Conservation (phyloP, 2,113 vertebrate species). For the Tinamus guttatus region DNA sequence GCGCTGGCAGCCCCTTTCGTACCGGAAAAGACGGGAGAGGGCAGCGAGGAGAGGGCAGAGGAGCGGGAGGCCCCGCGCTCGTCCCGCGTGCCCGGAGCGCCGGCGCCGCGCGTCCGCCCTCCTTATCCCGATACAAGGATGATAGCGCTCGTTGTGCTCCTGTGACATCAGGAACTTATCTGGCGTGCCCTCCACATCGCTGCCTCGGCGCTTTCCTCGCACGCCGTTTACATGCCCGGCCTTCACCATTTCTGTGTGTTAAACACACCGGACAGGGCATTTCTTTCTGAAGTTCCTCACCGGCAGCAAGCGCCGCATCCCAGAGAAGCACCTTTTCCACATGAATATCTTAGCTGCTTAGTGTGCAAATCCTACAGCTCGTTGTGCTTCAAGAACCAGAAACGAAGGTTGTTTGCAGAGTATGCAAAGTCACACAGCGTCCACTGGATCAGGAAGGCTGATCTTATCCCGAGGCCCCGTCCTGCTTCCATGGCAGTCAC, state of each 20-base stretch:
- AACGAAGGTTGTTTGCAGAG: neutral
- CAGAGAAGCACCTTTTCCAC: neutral
- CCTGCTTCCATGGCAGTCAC: neutral
- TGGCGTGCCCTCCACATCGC: accelerated
- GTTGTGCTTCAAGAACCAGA: neutral
- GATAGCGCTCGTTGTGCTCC: accelerated
- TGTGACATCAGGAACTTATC: neutral
- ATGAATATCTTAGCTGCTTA: neutral
- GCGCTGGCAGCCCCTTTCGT: neutral
- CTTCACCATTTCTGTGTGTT: neutral
- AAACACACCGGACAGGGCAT: neutral
- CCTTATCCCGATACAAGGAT: neutral
- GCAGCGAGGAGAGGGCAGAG: neutral
- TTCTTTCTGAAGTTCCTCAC: neutral
- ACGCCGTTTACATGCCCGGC: neutral
- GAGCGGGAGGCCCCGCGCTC: neutral
- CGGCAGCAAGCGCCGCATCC: neutral
- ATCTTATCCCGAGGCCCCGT: neutral
- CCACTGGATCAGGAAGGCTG: neutral
- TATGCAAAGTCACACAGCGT: neutral
- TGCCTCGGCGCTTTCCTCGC: neutral
- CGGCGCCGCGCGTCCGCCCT: neutral
- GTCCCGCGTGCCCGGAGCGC: neutral
- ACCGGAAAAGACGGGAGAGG: neutral
- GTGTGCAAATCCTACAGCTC: neutral